Evolutionary conservation across 2,797 vertebrate genomes (phyloP), one percentile per base, ranked within the genome.

Genomic region (Enteromius afrohamiltoni): DNA sequence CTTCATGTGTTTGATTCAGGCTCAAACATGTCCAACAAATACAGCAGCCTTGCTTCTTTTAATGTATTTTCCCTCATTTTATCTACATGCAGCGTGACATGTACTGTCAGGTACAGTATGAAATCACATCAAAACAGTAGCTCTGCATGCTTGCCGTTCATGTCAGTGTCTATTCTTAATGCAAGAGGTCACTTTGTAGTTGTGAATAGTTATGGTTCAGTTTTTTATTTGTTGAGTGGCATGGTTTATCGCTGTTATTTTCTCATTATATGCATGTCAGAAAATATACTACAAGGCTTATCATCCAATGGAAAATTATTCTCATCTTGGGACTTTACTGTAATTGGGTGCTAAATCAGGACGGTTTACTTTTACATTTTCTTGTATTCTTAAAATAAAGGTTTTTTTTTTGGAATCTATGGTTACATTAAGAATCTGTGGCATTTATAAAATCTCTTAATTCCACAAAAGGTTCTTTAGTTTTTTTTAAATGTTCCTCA

Each of bases 81-180:
- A 73, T 94, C 93, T 90, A 94, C 95, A 96, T 91, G 96, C 96
- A 95, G 95, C 95, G 68, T 85, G 95, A 93, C 94, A 91, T 88
- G 93, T 88, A 90, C 88, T 90, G 89, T 86, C 89, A 96, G 96
- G 96, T 96, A 96, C 77, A 89, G 92, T 93, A 93, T 82, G n/a
- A 51, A 73, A 51, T 29, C 21, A 8, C 31, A 69, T 80, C 29
- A 55, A 62, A 37, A 53, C 51, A 37, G 23, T 49, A 16, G 10
- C 53, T 55, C 31, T 77, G 62, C 47, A 77, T 85, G 65, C 8
- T 70, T 76, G 11, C 10, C 68, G 31, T 76, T 58, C 34, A 6
- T 55, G 37, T 73, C 23, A 6, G 10, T 85, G 74, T 71, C 53
- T 83, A 14, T 77, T 68, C 65, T 64, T 45, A 19, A 47, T 26